These are phyloP conservation scores for Apeltes quadracus DNA, from an alignment of 2,113 vertebrate species.

Conservation along the genomic window DNA sequence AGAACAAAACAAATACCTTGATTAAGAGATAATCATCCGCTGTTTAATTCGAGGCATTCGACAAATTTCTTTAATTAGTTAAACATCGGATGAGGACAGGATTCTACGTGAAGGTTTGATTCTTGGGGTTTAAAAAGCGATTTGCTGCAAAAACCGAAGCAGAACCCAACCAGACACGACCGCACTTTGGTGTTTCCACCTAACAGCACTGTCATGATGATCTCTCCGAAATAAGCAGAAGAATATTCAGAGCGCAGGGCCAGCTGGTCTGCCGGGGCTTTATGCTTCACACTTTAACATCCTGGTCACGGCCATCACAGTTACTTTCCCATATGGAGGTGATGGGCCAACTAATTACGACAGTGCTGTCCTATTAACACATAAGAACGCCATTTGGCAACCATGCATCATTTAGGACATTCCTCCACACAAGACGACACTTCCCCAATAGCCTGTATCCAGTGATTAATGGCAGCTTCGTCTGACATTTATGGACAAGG, in stretches of 20 bases:
- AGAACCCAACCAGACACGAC: slow-evolving; percentile 1
- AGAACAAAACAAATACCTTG: slow-evolving; percentile 56
- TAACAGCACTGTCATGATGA: slow-evolving; percentile 30
- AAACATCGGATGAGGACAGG: background rate
- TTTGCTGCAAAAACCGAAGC: slow-evolving; percentile 18
- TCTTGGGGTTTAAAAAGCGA: background rate
- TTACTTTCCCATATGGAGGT: slow-evolving; percentile 65
- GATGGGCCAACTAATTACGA: slow-evolving; percentile 72
- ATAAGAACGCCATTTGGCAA: slow-evolving; percentile 62
- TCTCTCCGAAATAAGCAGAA: slow-evolving; percentile 18
- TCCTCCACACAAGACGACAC: slow-evolving; percentile 33
- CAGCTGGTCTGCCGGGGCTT: slow-evolving; percentile 62
- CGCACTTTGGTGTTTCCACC: background rate
- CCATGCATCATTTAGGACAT: slow-evolving; percentile 63
- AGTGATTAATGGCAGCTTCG: slow-evolving; percentile 46
- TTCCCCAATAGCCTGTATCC: slow-evolving; percentile 52
- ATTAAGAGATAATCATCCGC: slow-evolving; percentile 55
- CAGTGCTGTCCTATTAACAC: slow-evolving; percentile 68
- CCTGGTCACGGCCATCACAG: slow-evolving; percentile 55
- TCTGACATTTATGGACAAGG: slow-evolving; percentile 58
- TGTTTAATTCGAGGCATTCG: slow-evolving; percentile 53
- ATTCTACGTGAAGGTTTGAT: background rate
- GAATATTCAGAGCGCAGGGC: slow-evolving; percentile 39
- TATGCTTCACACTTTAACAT: slow-evolving; percentile 51
- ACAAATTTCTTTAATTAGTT: slow-evolving; percentile 48